A percentile compares a stretch with the other conserved stretches of the same genome.
phyloP scores from a whole-genome alignment of 53 echinoderm and acorn worm genomes.

The Henricia sp. region DNA sequence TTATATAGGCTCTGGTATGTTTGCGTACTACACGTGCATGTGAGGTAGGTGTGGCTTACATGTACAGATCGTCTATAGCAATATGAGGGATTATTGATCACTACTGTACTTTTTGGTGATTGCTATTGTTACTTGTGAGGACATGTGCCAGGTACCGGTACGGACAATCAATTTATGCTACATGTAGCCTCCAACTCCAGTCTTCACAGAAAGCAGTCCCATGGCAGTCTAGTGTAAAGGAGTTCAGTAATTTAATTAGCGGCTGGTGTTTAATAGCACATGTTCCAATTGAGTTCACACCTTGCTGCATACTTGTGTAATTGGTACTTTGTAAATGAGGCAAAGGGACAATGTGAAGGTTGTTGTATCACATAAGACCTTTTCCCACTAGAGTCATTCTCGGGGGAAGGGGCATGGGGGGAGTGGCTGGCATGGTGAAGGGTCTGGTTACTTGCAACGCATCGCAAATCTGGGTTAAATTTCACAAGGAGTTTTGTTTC shows the following conservation, averaged over 20 bases:
- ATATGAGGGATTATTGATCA: not conserved
- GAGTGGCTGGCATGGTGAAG: too few species aligned
- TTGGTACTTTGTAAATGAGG: not conserved
- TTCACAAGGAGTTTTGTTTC: too few species aligned
- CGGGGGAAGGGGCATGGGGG: too few species aligned
- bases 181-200: not conserved
- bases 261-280: not conserved
- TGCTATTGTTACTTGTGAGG: not conserved
- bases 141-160: constrained; percentile 32
- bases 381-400: too few species aligned
- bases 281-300: not conserved
- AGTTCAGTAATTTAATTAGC: not conserved
- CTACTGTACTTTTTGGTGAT: not conserved
- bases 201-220: not conserved
- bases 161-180: not conserved
- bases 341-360: too few species aligned
- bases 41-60: not conserved
- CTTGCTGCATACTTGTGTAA: not conserved
- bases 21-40: not conserved
- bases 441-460: too few species aligned
- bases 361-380: too few species aligned
- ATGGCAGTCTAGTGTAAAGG: not conserved
- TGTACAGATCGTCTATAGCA: not conserved
- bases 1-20: not conserved
- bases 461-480: too few species aligned